These are phyloP conservation scores for Suricata suricatta DNA, from an alignment of 2,113 vertebrate genomes.

Conservation along the genomic window DNA sequence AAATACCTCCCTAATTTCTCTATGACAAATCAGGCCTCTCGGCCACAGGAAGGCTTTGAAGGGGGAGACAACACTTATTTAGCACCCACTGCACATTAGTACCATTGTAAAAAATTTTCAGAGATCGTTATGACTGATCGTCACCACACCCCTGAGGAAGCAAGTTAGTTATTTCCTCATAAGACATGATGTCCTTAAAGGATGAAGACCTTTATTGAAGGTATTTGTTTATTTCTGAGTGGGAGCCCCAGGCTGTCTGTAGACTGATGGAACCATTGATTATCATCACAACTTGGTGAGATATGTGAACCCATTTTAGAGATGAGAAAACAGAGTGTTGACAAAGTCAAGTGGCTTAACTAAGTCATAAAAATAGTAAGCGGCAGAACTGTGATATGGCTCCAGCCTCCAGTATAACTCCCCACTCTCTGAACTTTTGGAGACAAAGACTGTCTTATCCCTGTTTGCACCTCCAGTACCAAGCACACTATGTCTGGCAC, in stretches of 20 bases:
- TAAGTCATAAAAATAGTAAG: background rate
- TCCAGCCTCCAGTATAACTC: background rate
- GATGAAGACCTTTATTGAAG: background rate
- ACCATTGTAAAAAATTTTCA: background rate
- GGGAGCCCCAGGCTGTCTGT: background rate
- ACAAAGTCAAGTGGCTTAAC: background rate
- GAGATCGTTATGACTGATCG: background rate
- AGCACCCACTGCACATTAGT: background rate
- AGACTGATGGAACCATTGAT: background rate
- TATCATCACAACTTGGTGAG: background rate
- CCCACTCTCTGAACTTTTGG: background rate
- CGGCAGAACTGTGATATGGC: background rate
- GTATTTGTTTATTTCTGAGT: background rate
- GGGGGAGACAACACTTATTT: too few relatives aligned
- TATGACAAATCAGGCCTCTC: background rate
- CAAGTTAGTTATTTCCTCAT: background rate
- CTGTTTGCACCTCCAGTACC: background rate
- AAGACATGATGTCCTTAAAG: background rate
- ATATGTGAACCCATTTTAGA: background rate
- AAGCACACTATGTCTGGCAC: background rate
- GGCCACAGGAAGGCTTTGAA: background rate
- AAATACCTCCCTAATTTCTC: background rate
- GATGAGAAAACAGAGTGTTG: background rate
- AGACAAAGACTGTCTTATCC: background rate
- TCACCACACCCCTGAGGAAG: background rate